phyloP scores from a whole-genome alignment of 92 coral and sea anemone species.

The Scolanthus callimorphus region DNA sequence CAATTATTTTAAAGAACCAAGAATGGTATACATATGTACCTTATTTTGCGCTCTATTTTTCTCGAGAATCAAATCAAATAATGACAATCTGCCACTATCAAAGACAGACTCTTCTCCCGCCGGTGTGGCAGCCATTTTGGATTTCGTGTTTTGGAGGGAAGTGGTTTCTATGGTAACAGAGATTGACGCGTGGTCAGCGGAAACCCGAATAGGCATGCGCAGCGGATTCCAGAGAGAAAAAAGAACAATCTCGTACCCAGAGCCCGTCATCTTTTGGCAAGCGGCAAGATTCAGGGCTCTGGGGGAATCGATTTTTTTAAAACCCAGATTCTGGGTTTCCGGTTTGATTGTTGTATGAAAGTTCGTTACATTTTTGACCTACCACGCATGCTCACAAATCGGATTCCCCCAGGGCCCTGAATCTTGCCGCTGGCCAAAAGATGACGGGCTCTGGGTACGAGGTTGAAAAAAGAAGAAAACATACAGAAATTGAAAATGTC shows the following conservation, averaged over 20 bases:
- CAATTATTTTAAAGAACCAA: not conserved
- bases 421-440: too few species aligned
- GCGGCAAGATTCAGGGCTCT: too few species aligned
- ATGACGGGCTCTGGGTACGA: too few species aligned
- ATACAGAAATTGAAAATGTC: slow-evolving; percentile 63
- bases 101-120: slow-evolving; percentile 71
- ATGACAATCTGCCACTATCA: slow-evolving; percentile 72
- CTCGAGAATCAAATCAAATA: slow-evolving; percentile 87
- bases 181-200: slow-evolving; percentile 75
- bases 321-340: too few species aligned
- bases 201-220: slow-evolving; percentile 62
- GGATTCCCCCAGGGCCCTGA: too few species aligned
- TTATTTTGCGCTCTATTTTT: slow-evolving; percentile 92
- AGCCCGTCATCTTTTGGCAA: too few species aligned
- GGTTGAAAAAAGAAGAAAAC: slow-evolving; percentile 13
- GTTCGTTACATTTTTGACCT: too few species aligned
- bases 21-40: slow-evolving; percentile 32
- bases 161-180: slow-evolving; percentile 64
- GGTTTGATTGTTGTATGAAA: too few species aligned
- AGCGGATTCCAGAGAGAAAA: not conserved
- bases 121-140: slow-evolving; percentile 85
- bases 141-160: slow-evolving; percentile 2
- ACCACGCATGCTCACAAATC: too few species aligned
- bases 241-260: slow-evolving; percentile 11
- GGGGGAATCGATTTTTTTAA: too few species aligned